Base-by-base conservation (phyloP, 1,140 invertebrate genomes). In the Chelonus insularis region DNA sequence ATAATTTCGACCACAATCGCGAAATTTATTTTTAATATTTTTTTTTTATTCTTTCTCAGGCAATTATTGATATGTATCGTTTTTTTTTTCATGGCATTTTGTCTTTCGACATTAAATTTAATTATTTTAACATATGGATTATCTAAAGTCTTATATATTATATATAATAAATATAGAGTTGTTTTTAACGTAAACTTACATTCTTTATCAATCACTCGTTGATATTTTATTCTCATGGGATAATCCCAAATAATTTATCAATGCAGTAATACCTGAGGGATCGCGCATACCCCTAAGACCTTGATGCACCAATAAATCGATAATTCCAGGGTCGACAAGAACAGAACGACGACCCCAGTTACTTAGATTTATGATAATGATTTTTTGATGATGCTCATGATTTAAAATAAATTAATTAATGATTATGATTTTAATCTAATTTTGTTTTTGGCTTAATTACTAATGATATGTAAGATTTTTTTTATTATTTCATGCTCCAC, bases 41-140 rank as follows among this genome's bases (percentile, higher is more conserved):
- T 54, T 14, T 29, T 20, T 45, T 29, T 11, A 14, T 14, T 58
- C n/a, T 54, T 52, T 39, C 45, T 67, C 68, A 73, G 71, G 71
- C 71, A 72, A 72, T 72, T 71, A 32, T 64, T 72, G 72, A 74
- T 74, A 74, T 73, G 72, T 72, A 74, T 74, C 72, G 71, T 71
- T 72, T 68, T 52, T 12, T 34, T 29, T 56, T 56, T n/a, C n/a
- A 36, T 50, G 43, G 29, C 64, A 67, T 68, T 66, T n/a, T n/a
- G n/a, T n/a, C n/a, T n/a, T n/a, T n/a, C n/a, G n/a, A n/a, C n/a
- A n/a, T n/a, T n/a, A n/a, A n/a, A n/a, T n/a, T n/a, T n/a, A n/a
- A n/a, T n/a, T n/a, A n/a, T n/a, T n/a, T n/a, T n/a, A n/a, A n/a
- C n/a, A n/a, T n/a, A n/a, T n/a, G n/a, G n/a, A n/a, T n/a, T n/a